Conservation (phyloP, 2,797 vertebrate species). For the Platalea minor region DNA sequence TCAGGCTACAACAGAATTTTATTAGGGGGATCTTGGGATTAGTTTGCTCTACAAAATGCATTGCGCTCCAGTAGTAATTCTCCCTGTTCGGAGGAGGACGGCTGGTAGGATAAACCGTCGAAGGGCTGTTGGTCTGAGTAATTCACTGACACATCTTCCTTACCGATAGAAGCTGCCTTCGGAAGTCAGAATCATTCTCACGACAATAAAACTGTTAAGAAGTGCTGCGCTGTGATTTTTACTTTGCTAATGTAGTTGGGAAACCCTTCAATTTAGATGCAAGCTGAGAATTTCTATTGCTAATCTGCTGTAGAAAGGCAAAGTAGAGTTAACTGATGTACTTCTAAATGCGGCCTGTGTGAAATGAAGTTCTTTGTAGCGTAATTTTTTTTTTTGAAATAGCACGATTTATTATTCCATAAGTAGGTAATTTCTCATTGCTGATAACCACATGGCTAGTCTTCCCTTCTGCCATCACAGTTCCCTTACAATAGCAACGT, state of each 20-base stretch:
- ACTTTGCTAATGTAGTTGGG: neutral
- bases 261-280: neutral
- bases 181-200: neutral
- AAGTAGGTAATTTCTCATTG: slow-evolving; percentile 11
- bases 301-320: neutral
- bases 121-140: neutral
- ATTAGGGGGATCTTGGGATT: neutral
- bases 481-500: neutral
- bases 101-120: neutral
- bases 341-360: neutral
- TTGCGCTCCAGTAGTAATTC: neutral
- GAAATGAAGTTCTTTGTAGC: neutral
- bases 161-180: neutral
- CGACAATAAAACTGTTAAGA: neutral
- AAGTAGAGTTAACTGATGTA: neutral
- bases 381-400: neutral
- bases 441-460: neutral
- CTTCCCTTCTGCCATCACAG: neutral
- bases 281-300: neutral
- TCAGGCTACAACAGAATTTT: neutral
- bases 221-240: neutral
- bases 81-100: neutral
- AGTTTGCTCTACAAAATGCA: neutral
- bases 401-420: neutral
- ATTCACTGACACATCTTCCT: neutral